phyloP scores from a whole-genome alignment of 2,888 invertebrate genomes.

The Taphrorychus bicolor region DNA sequence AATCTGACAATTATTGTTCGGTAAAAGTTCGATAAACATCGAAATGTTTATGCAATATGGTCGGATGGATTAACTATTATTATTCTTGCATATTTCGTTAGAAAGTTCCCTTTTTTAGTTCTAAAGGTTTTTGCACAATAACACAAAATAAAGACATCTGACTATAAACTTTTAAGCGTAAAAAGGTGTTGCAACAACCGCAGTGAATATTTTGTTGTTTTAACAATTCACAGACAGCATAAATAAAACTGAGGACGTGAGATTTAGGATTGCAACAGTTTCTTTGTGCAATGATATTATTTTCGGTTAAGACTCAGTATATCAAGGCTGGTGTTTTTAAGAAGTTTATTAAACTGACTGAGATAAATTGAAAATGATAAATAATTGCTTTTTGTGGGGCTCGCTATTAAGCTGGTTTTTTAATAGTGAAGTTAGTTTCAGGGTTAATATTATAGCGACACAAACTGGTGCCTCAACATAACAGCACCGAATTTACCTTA shows the following conservation, averaged over 20 bases:
- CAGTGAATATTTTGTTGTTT: slow-evolving; percentile 2
- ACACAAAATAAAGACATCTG: not conserved
- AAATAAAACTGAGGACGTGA: slow-evolving; percentile 22
- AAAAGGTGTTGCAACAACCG: not conserved
- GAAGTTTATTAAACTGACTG: not conserved
- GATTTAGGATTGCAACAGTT: slow-evolving; percentile 17
- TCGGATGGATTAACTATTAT: not conserved
- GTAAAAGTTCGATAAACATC: not conserved
- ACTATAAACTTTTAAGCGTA: not conserved
- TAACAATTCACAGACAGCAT: slow-evolving; percentile 3
- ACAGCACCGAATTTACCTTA: no score
- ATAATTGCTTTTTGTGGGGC: no score
- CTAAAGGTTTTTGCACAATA: not conserved
- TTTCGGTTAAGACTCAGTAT: slow-evolving; percentile 8
- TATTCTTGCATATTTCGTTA: not conserved
- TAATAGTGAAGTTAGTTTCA: no score
- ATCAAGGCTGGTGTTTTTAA: slow-evolving; percentile 12
- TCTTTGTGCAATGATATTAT: slow-evolving; percentile 19
- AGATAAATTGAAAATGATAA: not conserved
- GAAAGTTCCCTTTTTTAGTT: not conserved
- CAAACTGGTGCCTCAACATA: no score
- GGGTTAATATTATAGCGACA: no score
- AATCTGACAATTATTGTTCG: not conserved
- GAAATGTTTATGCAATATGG: not conserved
- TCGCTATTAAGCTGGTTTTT: no score